A percentile compares a stretch with the other conserved stretches of the same genome.
These are phyloP conservation scores for Huso huso DNA, from an alignment of 2,797 vertebrate genomes.

Conservation along the genomic window DNA sequence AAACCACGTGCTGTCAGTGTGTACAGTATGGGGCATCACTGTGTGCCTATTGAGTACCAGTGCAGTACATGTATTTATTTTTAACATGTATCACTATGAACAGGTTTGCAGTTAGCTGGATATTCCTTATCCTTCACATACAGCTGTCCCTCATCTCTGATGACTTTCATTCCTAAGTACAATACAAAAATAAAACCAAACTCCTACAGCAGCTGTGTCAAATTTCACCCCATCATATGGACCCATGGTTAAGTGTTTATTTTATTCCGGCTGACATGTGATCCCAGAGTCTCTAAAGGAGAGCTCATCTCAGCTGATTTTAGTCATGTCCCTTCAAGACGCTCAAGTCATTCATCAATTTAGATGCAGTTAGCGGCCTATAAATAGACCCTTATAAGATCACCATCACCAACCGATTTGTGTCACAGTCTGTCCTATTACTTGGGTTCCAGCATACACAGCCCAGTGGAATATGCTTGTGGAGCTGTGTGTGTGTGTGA, in stretches of 20 bases:
- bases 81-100: no score
- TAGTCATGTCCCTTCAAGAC: constrained; percentile 59
- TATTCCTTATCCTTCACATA: no score
- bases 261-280: constrained; percentile 66
- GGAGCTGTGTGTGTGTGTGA: no score
- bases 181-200: constrained; percentile 56
- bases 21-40: no score
- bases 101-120: no score
- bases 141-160: constrained; percentile 20
- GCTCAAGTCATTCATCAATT: constrained; percentile 61
- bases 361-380: constrained; percentile 45
- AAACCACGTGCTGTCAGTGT: no score
- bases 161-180: constrained; percentile 26
- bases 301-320: constrained; percentile 56
- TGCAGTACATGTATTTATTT: no score
- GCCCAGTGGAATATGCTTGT: no score
- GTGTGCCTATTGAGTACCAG: no score
- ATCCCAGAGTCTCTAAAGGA: constrained; percentile 65
- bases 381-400: constrained; percentile 40
- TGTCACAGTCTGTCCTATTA: constrained; percentile 36
- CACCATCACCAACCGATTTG: constrained; percentile 46
- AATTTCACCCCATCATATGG: constrained; percentile 66
- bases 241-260: constrained; percentile 66
- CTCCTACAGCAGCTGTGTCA: constrained; percentile 65
- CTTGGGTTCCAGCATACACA: constrained; percentile 18